A percentile compares a stretch with the other conserved stretches of the same genome.
phyloP scores from a whole-genome alignment of 1,140 invertebrate genomes.

The Nasonia giraulti region DNA sequence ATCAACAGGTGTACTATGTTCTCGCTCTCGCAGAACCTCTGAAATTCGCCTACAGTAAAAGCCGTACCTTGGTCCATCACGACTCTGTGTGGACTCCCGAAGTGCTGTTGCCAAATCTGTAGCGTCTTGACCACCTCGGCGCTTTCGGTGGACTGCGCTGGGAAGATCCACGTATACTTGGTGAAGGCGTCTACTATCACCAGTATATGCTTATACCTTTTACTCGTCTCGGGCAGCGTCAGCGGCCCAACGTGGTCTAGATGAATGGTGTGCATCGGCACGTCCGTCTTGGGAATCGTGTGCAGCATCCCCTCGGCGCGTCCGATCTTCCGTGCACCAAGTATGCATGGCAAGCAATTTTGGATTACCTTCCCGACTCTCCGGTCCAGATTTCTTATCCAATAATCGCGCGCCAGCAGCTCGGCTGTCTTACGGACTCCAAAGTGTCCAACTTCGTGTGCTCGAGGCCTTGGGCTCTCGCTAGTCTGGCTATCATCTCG shows the following conservation, averaged over 20 bases:
- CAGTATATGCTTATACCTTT: no score
- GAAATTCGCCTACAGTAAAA: no score
- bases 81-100: no score
- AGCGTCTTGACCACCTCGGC: no score
- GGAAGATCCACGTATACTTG: no score
- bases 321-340: no score
- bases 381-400: background rate
- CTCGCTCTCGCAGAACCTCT: no score
- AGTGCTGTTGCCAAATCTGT: no score
- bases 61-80: no score
- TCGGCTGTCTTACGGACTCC: background rate
- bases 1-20: background rate
- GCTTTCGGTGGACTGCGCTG: no score
- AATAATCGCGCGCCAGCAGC: background rate
- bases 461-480: slow-evolving; percentile 34
- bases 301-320: background rate
- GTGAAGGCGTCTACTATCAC: no score
- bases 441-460: background rate
- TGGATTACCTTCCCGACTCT: background rate
- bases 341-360: background rate
- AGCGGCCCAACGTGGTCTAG: background rate
- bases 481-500: background rate
- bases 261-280: background rate
- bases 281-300: background rate
- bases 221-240: no score